Evolutionary conservation across 2,113 vertebrate genomes (phyloP).

Genomic region (Pomatostomus ruficeps): DNA sequence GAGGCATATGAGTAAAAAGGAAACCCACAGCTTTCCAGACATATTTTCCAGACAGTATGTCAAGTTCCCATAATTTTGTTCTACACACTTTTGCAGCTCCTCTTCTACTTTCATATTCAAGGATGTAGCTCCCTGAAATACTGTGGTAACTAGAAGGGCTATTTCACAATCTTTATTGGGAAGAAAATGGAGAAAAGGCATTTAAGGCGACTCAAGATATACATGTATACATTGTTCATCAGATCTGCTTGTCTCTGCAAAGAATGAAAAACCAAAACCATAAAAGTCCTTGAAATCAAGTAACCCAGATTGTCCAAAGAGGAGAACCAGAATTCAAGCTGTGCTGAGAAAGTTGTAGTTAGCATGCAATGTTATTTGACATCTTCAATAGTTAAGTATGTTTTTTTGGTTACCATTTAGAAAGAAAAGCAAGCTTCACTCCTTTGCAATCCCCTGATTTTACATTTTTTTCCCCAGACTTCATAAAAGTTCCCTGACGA

Average conservation of each 20-base stretch:
- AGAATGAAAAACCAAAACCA: neutral
- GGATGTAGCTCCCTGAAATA: neutral
- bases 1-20: neutral
- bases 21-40: conserved; percentile 41
- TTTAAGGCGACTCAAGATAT: neutral
- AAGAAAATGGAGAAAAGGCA: neutral
- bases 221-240: rapidly evolving
- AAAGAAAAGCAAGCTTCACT: neutral
- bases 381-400: neutral
- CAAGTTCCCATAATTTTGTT: conserved; percentile 11
- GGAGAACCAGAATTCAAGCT: neutral
- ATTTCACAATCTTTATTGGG: neutral
- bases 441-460: neutral
- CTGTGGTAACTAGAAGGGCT: neutral
- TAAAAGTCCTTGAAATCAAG: neutral
- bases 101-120: neutral
- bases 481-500: neutral
- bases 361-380: neutral
- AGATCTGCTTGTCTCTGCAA: neutral
- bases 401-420: neutral
- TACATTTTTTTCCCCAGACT: neutral
- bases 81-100: neutral
- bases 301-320: neutral
- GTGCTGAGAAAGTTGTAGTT: neutral
- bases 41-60: conserved; percentile 27